These are phyloP conservation scores for Listrodromus nycthemerus DNA, from an alignment of 2,888 invertebrate genomes.

Conservation along the genomic window DNA sequence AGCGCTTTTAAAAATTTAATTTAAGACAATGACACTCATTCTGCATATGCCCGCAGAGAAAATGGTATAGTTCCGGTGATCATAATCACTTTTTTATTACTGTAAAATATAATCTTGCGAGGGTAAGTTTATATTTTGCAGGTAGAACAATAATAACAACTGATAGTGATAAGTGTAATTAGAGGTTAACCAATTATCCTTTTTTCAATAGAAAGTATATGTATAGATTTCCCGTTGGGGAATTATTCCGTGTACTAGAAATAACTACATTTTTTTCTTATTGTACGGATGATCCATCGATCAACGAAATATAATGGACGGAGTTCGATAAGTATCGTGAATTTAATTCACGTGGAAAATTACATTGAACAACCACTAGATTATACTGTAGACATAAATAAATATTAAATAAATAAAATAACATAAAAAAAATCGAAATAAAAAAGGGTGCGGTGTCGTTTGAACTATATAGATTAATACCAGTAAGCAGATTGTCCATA, in stretches of 20 bases:
- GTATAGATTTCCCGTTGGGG: no score
- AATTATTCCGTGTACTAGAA: no score
- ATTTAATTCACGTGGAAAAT: not conserved
- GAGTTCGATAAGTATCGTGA: slow-evolving; percentile 67
- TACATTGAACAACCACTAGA: not conserved
- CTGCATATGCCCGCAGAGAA: no score
- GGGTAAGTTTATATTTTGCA: no score
- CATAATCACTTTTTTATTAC: not conserved
- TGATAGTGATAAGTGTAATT: no score
- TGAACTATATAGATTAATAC: not conserved
- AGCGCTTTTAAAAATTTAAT: not conserved
- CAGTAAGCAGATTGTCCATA: slow-evolving; percentile 6
- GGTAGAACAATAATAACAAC: no score
- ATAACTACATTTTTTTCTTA: not conserved
- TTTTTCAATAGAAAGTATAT: no score
- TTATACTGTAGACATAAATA: not conserved
- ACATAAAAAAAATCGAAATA: slow-evolving; percentile 17
- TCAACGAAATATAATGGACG: slow-evolving; percentile 60
- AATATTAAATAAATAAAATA: slow-evolving; percentile 26
- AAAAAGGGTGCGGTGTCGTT: slow-evolving; percentile 14
- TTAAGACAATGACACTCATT: not conserved
- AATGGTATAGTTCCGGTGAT: not conserved
- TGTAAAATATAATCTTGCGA: no score
- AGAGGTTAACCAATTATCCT: not conserved
- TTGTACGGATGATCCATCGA: not conserved